These are phyloP conservation scores for Poicephalus gulielmi DNA, from an alignment of 2,113 vertebrate genomes.

Conservation along the genomic window DNA sequence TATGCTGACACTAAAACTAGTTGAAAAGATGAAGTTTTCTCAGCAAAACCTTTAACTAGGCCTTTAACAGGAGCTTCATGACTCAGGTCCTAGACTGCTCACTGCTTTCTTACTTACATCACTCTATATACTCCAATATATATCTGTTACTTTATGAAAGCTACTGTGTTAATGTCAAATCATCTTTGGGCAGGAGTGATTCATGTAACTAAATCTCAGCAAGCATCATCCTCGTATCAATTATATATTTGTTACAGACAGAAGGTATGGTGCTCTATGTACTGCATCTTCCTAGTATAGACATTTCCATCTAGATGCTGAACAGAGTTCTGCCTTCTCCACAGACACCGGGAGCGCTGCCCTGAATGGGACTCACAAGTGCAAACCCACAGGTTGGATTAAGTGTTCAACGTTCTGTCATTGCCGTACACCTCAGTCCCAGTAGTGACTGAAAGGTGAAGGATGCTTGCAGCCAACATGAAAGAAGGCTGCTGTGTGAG, in stretches of 20 bases:
- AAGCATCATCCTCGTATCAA: neutral
- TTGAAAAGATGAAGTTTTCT: neutral
- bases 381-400: neutral
- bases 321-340: neutral
- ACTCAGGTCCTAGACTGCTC: neutral
- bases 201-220: neutral
- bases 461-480: neutral
- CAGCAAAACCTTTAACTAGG: neutral
- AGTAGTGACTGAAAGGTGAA: neutral
- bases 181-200: neutral
- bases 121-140: too few species aligned
- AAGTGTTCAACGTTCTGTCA: neutral
- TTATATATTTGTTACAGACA: neutral
- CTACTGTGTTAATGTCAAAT: neutral
- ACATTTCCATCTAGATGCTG: neutral
- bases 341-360: neutral
- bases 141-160: neutral
- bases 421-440: accelerated
- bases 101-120: neutral
- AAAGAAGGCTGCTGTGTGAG: neutral
- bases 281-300: neutral
- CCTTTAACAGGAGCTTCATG: neutral
- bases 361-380: too few species aligned
- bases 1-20: neutral
- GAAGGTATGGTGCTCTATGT: neutral